Evolutionary conservation across 2,888 invertebrate species (phyloP), one percentile per base, ranked within the genome.

Genomic region (Pyrgus malvae): DNA sequence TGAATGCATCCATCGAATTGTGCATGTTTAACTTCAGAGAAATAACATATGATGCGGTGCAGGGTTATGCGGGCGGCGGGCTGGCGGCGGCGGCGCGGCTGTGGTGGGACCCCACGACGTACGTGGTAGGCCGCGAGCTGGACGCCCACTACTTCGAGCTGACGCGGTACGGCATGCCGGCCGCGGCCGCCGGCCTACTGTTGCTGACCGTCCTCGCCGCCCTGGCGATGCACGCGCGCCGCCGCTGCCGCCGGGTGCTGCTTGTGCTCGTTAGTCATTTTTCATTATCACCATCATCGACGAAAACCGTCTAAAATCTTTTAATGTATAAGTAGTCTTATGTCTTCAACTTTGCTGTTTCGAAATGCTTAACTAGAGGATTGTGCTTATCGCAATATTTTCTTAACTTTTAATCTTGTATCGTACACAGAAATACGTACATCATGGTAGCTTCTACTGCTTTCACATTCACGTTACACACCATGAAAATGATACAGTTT

Each of bases 11-110:
- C n/a, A n/a, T n/a, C n/a, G n/a, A n/a, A n/a, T n/a, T n/a, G n/a
- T n/a, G n/a, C n/a, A n/a, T n/a, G n/a, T n/a, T n/a, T n/a, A n/a
- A n/a, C n/a, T n/a, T n/a, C n/a, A n/a, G n/a, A n/a, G n/a, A n/a
- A n/a, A n/a, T n/a, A n/a, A n/a, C n/a, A n/a, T n/a, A n/a, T n/a
- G n/a, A n/a, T n/a, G n/a, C n/a, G 23, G 2, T 8, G 44, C 19
- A 46, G 46, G 33, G 8, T 11, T 46, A 46, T 25, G 14, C 8
- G 21, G 46, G 46, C 7, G 58, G 44, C 21, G 33, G 6, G 46
- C 14, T 46, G 33, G 33, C 33, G 33, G 33, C 45, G 33, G 45
- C 8, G 45, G 45, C 45, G 33, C 45, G 45, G 31, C 21, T 45
- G 33, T 14, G 19, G 19, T 45, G 33, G 33, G 45, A 45, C 33